Percentiles rank a stretch among this genome's conserved stretches.
phyloP scores from a whole-genome alignment of 2,797 vertebrate genomes.

The Mus caroli region DNA sequence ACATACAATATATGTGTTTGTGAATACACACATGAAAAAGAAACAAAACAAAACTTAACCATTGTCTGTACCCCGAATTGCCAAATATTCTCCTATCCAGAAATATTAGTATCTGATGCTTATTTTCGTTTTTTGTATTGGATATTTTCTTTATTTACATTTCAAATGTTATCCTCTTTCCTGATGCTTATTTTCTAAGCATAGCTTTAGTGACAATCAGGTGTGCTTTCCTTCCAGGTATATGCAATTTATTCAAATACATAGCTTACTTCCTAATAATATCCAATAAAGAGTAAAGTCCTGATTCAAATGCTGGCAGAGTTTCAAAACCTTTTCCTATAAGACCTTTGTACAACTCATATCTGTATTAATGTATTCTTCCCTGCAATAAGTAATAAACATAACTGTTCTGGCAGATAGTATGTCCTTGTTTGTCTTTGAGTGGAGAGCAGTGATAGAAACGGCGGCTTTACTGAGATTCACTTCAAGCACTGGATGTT shows the following conservation, averaged over 20 bases:
- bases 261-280: not conserved
- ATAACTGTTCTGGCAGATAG: not conserved
- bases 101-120: not conserved
- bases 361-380: not conserved
- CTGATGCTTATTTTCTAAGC: not conserved
- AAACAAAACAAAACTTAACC: not conserved
- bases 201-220: not conserved
- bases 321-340: not conserved
- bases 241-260: conserved; percentile 12
- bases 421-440: not conserved
- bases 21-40: not conserved
- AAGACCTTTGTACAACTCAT: not conserved
- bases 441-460: conserved; percentile 8
- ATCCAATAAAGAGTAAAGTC: not conserved
- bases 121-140: not conserved
- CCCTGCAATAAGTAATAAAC: conserved; percentile 35
- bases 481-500: not conserved
- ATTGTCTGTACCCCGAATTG: not conserved
- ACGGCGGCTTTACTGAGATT: not conserved
- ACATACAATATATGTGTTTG: not conserved
- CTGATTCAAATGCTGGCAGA: not conserved
- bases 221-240: not conserved
- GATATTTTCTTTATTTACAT: no score
- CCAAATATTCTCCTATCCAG: not conserved
- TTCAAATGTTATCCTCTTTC: no score